Base-by-base conservation (phyloP, 37 sponge, comb jelly and placozoan species). In the Amphimedon queenslandica region DNA sequence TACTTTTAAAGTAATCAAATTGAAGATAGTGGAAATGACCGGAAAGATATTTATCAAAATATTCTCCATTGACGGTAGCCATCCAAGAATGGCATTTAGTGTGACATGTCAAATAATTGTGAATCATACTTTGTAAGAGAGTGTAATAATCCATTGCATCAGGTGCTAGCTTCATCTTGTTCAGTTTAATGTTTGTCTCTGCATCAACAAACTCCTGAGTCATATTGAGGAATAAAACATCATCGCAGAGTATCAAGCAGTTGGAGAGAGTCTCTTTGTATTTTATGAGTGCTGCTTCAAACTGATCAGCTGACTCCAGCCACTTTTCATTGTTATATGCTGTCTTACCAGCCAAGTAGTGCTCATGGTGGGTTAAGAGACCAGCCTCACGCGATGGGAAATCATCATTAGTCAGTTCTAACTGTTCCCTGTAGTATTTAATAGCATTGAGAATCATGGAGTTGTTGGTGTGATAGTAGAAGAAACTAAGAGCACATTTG, bases 161-260 rank as follows among this genome's bases (percentile, higher is more conserved):
- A 18, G 78, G 47, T 20, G 20, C 10, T 1, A 80, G 23, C 1
- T 0, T 23, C 47, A 66, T 57, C 8, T 83, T 35, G 4, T 75
- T 56, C 8, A 72, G 64, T 20, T 64, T 40, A 5, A 40, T 60
- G 61, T 51, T 41, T 55, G 66, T 77, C 36, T 64, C 33, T 13
- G 25, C 36, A 40, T 42, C 68, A 78, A 81, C 73, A 53, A 57
- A 58, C 2, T 56, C 39, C 18, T 72, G 38, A 13, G 84, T 80
- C 29, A 83, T 3, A 57, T 89, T 89, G 3, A 89, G 27, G 24
- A 47, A 28, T 13, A 81, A 37, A 2, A 75, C 42, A 39, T 89
- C 89, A 53, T 89, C 89, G 57, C 89, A 89, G 55, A 80, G 27
- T 0, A 80, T 74, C 21, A 37, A 42, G 58, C 89, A 89, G 25